These are phyloP conservation scores for Lasioglossum oenotherae DNA, from an alignment of 2,888 invertebrate species.

Conservation along the genomic window DNA sequence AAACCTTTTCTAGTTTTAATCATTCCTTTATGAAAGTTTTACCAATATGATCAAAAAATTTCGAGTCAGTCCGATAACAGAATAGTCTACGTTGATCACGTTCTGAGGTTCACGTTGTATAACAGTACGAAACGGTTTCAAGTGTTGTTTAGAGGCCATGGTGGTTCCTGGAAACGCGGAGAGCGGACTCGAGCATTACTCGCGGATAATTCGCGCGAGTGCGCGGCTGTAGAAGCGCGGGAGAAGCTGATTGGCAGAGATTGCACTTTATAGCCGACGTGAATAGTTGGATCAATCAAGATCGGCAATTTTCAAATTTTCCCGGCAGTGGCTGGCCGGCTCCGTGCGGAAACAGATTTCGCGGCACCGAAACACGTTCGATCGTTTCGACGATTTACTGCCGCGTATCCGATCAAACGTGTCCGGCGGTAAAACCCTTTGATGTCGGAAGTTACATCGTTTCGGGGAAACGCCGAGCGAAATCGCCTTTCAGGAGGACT, in stretches of 20 bases:
- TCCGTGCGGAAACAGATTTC: constrained; percentile 39
- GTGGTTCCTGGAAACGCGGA: constrained; percentile 29
- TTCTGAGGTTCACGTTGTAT: constrained; percentile 6
- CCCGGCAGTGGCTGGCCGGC: constrained; percentile 12
- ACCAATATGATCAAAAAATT: not conserved
- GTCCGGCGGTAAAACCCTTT: not conserved
- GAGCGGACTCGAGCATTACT: constrained; percentile 16
- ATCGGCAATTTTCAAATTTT: constrained; percentile 67
- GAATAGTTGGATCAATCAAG: constrained; percentile 60
- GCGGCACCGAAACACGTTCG: constrained; percentile 22
- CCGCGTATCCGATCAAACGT: constrained; percentile 3
- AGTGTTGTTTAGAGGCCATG: constrained; percentile 19
- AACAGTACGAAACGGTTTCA: not conserved
- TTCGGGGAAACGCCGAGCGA: not conserved
- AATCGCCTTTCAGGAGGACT: not conserved
- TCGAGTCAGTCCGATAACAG: not conserved
- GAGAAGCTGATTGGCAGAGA: constrained; percentile 63
- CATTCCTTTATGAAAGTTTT: not conserved
- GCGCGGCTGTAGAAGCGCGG: constrained; percentile 10
- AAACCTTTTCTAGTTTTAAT: not conserved
- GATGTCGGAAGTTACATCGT: not conserved
- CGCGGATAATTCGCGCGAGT: constrained; percentile 38
- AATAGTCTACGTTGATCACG: no score
- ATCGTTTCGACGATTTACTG: constrained; percentile 17
- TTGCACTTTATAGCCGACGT: constrained; percentile 50